Evolutionary conservation across 2,113 vertebrate genomes (phyloP).

Genomic region (Clinocottus analis): DNA sequence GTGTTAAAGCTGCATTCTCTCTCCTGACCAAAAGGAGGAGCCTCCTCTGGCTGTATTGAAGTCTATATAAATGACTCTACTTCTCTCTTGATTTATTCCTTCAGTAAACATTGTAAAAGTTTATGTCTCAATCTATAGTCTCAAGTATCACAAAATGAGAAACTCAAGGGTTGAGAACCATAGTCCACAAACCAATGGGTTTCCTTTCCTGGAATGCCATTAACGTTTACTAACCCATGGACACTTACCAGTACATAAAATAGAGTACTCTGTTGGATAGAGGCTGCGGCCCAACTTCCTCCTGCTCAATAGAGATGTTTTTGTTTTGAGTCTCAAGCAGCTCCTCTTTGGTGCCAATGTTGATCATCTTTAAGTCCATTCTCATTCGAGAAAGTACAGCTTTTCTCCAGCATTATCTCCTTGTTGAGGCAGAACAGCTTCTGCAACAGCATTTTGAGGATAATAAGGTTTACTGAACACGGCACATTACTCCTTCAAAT

Average conservation of each 20-base stretch:
- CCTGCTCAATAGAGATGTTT: background rate
- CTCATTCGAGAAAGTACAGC: background rate
- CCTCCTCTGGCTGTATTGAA: no score
- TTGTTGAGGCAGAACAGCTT: constrained; percentile 1
- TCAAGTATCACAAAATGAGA: background rate
- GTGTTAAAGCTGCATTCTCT: no score
- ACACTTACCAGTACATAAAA: background rate
- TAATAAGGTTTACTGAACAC: constrained; percentile 1
- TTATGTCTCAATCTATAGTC: no score
- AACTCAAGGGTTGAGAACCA: background rate
- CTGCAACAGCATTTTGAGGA: constrained; percentile 1
- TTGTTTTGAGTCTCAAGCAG: background rate
- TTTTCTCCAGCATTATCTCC: background rate
- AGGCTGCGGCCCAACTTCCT: constrained; percentile 1
- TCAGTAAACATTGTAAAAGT: no score
- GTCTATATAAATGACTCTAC: no score
- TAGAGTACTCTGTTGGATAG: background rate
- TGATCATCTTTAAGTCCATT: background rate
- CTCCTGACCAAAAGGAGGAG: no score
- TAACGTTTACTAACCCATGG: background rate
- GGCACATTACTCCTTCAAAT: constrained; percentile 9
- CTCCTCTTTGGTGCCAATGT: background rate
- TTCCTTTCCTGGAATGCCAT: background rate
- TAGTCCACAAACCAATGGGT: background rate
- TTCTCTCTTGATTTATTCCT: no score